phyloP scores from a whole-genome alignment of 2,797 vertebrate species.

The Enteromius trimaculatus region DNA sequence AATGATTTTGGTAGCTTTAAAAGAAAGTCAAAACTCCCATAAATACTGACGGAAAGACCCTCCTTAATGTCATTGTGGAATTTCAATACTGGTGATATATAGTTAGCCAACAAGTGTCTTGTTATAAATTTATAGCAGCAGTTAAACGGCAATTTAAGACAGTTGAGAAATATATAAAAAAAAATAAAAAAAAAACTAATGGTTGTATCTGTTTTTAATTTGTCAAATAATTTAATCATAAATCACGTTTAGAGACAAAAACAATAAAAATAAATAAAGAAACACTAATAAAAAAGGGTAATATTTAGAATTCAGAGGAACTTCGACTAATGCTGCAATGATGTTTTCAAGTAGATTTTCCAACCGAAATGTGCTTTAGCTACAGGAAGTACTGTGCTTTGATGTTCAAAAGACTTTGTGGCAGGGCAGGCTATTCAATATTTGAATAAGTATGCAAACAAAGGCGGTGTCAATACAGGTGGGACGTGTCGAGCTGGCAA shows the following conservation, averaged over 20 bases:
- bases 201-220: neutral
- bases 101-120: slow-evolving; percentile 7
- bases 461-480: slow-evolving; percentile 23
- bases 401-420: slow-evolving; percentile 1
- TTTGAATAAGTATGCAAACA: slow-evolving; percentile 49
- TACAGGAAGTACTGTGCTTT: neutral
- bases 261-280: neutral
- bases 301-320: neutral
- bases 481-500: slow-evolving; percentile 24
- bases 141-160: neutral
- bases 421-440: slow-evolving; percentile 41
- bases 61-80: neutral
- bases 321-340: neutral
- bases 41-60: neutral
- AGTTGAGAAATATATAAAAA: neutral
- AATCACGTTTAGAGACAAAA: neutral
- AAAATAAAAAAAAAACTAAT: neutral
- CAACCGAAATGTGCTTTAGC: neutral
- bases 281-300: neutral
- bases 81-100: slow-evolving; percentile 6
- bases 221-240: neutral
- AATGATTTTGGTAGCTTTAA: neutral
- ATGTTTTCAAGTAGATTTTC: neutral
- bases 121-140: slow-evolving; percentile 8
- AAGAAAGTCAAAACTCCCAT: neutral